Conservation (phyloP, 2,797 vertebrate species). For the Australoheros facetus region DNA sequence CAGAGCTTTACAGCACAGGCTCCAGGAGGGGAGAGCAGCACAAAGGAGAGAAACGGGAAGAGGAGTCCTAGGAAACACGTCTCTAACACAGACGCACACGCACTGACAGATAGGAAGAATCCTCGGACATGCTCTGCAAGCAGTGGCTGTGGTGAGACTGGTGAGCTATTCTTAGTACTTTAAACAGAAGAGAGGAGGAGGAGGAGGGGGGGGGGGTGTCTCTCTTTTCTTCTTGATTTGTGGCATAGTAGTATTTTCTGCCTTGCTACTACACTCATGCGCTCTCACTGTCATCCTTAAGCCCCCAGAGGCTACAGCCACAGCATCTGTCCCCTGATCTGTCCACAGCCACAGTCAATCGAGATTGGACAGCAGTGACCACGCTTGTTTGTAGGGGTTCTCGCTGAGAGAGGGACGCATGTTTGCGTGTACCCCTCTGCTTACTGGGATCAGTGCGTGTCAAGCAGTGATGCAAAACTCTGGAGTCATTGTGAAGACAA, state of each 20-base stretch:
- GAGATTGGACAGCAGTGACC: conserved; percentile 44
- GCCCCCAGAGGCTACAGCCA: conserved; percentile 59
- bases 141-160: conserved; percentile 76
- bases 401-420: conserved; percentile 8
- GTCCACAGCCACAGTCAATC: conserved; percentile 46
- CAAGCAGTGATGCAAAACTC: conserved; percentile 76
- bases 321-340: conserved; percentile 67
- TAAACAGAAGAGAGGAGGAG: conserved; percentile 59
- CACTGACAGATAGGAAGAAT: conserved; percentile 65
- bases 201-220: conserved; percentile 22
- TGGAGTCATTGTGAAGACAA: conserved; percentile 84
- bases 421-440: conserved; percentile 32
- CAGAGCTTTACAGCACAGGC: conserved; percentile 45
- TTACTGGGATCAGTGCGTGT: conserved; percentile 50
- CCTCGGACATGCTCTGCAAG: conserved; percentile 75
- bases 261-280: conserved; percentile 70
- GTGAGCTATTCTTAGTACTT: conserved; percentile 80
- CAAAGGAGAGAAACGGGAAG: conserved; percentile 74
- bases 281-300: conserved; percentile 62
- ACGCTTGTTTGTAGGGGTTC: conserved; percentile 18
- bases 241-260: conserved; percentile 78
- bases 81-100: conserved; percentile 49
- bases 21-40: conserved; percentile 61
- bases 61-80: conserved; percentile 70
- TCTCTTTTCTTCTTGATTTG: conserved; percentile 72